phyloP scores from a whole-genome alignment of 1,140 invertebrate genomes.

The Gonioctena quinquepunctata region DNA sequence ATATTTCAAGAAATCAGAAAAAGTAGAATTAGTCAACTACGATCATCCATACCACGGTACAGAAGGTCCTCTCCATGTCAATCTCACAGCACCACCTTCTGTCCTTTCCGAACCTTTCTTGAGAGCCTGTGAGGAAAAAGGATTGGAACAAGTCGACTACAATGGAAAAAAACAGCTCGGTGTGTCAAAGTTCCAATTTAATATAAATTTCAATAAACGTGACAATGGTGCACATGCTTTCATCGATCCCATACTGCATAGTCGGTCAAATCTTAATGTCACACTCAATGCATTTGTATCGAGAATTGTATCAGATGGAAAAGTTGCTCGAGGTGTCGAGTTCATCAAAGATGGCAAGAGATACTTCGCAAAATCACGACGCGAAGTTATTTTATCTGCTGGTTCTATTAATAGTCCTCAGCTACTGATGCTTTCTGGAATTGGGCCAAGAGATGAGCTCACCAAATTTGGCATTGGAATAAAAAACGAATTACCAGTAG shows the following conservation, averaged over 20 bases:
- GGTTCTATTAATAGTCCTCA: conserved; percentile 77
- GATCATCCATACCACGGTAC: conserved; percentile 59
- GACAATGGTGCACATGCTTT: conserved; percentile 38
- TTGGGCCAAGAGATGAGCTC: conserved; percentile 75
- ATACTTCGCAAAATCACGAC: conserved; percentile 57
- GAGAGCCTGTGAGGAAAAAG: conserved; percentile 62
- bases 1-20: conserved; percentile 81
- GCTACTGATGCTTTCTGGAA: conserved; percentile 82
- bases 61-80: conserved; percentile 59
- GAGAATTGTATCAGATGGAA: conserved; percentile 69
- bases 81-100: conserved; percentile 30
- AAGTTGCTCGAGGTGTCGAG: conserved; percentile 71
- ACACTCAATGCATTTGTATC: conserved; percentile 66
- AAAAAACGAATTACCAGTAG: conserved; percentile 71
- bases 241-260: conserved; percentile 8
- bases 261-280: conserved; percentile 27
- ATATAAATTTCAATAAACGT: conserved; percentile 25
- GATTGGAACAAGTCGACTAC: conserved; percentile 62
- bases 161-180: conserved; percentile 68
- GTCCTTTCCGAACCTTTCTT: conserved; percentile 64
- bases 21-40: conserved; percentile 65
- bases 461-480: conserved; percentile 65
- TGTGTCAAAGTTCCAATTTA: conserved; percentile 57
- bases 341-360: conserved; percentile 62
- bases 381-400: conserved; percentile 77